A percentile compares a stretch with the other conserved stretches of the same genome.
Evolutionary conservation across 1,140 invertebrate species (phyloP).

Genomic region (Nautilus pompilius): DNA sequence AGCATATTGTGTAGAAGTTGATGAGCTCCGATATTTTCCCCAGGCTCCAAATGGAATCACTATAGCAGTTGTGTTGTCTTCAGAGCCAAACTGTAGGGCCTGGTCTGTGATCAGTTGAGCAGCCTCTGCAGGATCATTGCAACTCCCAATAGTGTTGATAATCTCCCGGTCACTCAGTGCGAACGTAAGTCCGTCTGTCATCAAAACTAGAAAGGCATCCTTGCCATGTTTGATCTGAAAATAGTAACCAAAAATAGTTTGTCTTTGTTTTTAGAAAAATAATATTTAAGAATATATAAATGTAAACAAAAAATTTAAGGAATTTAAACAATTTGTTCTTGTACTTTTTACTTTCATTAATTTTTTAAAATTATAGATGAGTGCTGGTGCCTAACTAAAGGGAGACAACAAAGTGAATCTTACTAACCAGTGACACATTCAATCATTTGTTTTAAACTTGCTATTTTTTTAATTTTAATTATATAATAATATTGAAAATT

Average conservation of each 20-base stretch:
- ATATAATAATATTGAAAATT: no score
- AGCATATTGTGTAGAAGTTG: constrained; percentile 31
- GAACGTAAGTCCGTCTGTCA: constrained; percentile 61
- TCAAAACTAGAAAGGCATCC: constrained; percentile 61
- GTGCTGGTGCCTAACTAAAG: no score
- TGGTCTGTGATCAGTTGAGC: constrained; percentile 59
- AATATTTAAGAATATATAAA: no score
- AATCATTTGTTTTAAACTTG: no score
- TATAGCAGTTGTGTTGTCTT: constrained; percentile 61
- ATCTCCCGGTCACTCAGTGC: constrained; percentile 61
- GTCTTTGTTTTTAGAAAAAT: no score
- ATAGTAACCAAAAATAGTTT: constrained; percentile 7
- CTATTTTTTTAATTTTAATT: no score
- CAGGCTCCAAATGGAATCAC: constrained; percentile 62
- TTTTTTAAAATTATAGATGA: no score
- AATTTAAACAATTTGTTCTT: no score
- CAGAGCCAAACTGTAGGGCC: constrained; percentile 60
- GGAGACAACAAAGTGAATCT: no score
- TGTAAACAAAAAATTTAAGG: no score
- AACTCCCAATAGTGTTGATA: constrained; percentile 56
- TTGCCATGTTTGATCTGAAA: constrained; percentile 59
- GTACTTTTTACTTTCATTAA: no score
- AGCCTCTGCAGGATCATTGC: constrained; percentile 56
- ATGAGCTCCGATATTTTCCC: constrained; percentile 56
- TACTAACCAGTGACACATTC: no score